Evolutionary conservation across 2,113 vertebrate genomes (phyloP), one percentile per base, ranked within the genome.

Genomic region (Sylvietta virens): DNA sequence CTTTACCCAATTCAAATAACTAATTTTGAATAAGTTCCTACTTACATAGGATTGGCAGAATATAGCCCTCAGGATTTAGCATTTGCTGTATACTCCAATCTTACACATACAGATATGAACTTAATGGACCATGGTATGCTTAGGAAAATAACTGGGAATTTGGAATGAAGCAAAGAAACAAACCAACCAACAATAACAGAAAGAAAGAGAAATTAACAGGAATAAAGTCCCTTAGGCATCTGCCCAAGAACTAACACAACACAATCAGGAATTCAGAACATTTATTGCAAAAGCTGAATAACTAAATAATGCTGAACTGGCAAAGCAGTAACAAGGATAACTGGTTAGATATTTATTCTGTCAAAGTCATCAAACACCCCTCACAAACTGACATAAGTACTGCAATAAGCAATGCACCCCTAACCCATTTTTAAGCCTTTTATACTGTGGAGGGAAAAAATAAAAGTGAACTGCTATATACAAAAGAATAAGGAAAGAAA

Each of bases 261-360:
- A 97, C 98, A 98, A 97, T 97, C 97, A 97, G 97, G 95, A 98
- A 98, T 98, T 99, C 98, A 99, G 99, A 99, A 99, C 98, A 99
- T 99, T 99, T 99, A 99, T 99, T 99, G 99, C 99, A 99, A 98
- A 99, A 99, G 99, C 99, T 98, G 98, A 98, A 98, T 99, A 99
- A 98, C 98, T 99, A 99, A 98, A 98, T 98, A 98, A 98, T 69
- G 97, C 98, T 98, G 97, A 98, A 97, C 97, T 98, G 98, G 98
- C 98, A 98, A 98, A 99, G 98, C 99, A 98, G 98, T 99, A 99
- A 99, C 99, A 99, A 99, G 98, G 98, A 99, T 99, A 99, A 99
- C 98, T 99, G 98, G 98, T 99, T 99, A 99, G 98, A 99, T 99
- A 99, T 98, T 98, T 98, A 98, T 98, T 98, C 98, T 99, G 98